Base-by-base conservation (phyloP, 1,140 invertebrate genomes). In the Cotesia glomerata region DNA sequence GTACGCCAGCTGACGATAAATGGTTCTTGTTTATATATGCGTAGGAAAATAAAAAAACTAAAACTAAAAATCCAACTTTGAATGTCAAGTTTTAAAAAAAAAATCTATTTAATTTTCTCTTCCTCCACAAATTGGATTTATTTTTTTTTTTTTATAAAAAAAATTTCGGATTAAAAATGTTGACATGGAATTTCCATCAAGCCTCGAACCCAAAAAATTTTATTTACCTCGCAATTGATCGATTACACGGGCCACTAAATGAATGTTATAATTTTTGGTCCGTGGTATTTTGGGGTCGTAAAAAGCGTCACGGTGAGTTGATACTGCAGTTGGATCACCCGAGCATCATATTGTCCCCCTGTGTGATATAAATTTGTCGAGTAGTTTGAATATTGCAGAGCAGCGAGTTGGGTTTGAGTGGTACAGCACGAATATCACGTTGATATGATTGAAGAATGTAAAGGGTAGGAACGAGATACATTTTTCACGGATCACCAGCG, bases 11-110 rank as follows among this genome's bases (percentile, higher is more conserved):
- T 62, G 59, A 62, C 59, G 59, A 62, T 62, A 62, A 62, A 62
- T 62, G 59, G 59, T 62, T 62, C 59, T 62, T 62, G 59, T 62
- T 62, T 62, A 62, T 45, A 45, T 62, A 62, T 62, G 59, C 59
- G 59, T 62, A 62, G 1, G 32, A 35, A 34, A 34, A 62, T 35
- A 62, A 62, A 34, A 35, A 62, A 62, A 62, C 4, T 35, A 62
- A 62, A 32, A 61, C 5, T 32, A 32, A 61, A 36, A 36, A 45
- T 45, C 11, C 8, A 45, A 11, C 39, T 45, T 45, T 45, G 3
- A 45, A 45, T 45, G 39, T 45, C 7, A 45, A 45, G 5, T 45
- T 45, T 45, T 2, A 11, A 45, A 45, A 45, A 58, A 58, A 9
- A 45, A 45, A 45, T 26, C 26, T 26, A 26, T 26, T 26, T 26